Percentiles rank a stretch among this genome's conserved stretches.
Evolutionary conservation across 92 coral and sea anemone genomes (phyloP).

Genomic region (Porites cylindrica): DNA sequence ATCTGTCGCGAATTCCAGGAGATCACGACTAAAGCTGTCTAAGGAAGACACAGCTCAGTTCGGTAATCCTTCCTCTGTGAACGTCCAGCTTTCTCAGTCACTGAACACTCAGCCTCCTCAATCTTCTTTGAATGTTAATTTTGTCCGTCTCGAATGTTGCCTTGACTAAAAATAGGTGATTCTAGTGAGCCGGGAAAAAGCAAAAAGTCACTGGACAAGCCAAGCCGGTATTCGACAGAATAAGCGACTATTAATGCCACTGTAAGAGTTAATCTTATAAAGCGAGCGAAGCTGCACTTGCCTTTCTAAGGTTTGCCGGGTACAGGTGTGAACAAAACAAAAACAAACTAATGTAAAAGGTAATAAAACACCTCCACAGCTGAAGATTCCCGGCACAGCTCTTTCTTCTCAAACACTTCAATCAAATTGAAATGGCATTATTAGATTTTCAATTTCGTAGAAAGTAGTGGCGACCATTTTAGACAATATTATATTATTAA

Average conservation of each 20-base stretch:
- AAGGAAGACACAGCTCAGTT: conserved; percentile 25
- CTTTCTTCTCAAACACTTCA: neutral
- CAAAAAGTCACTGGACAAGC: conserved; percentile 38
- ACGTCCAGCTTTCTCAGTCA: conserved; percentile 50
- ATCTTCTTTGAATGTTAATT: conserved; percentile 37
- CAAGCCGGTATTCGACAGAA: conserved; percentile 39
- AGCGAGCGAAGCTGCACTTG: conserved; percentile 23
- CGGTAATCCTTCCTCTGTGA: conserved; percentile 56
- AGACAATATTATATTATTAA: neutral
- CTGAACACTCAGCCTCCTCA: conserved; percentile 22
- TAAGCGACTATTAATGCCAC: conserved; percentile 9
- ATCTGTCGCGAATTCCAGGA: conserved; percentile 58
- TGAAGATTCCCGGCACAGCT: no score
- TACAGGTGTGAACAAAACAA: conserved; percentile 14
- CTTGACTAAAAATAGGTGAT: conserved; percentile 31
- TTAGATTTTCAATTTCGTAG: neutral
- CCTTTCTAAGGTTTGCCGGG: neutral
- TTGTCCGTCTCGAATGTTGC: conserved; percentile 22
- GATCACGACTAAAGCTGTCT: conserved; percentile 58
- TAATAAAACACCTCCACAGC: neutral
- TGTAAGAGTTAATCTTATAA: conserved; percentile 28
- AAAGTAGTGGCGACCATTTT: neutral
- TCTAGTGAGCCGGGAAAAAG: conserved; percentile 29
- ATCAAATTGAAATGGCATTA: neutral
- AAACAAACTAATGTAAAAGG: neutral